Percentiles rank a stretch among this genome's conserved stretches.
These are phyloP conservation scores for Nixonia krombeini DNA, from an alignment of 1,140 invertebrate species.

Conservation along the genomic window DNA sequence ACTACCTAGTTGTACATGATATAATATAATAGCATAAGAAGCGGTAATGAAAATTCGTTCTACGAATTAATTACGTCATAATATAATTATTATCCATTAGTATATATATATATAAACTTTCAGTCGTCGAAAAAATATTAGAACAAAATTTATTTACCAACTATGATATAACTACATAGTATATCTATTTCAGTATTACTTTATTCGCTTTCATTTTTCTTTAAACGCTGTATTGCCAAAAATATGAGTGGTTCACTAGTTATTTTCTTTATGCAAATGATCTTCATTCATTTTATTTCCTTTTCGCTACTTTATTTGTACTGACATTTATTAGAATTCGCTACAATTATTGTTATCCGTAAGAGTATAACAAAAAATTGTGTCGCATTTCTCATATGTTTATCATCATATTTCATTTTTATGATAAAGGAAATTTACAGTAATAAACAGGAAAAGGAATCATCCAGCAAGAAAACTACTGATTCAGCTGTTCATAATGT, in stretches of 20 bases:
- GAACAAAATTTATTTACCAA: slow-evolving; percentile 60
- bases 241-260: slow-evolving; percentile 59
- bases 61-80: slow-evolving; percentile 61
- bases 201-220: slow-evolving; percentile 48
- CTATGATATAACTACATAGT: too few species aligned
- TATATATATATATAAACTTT: slow-evolving; percentile 57
- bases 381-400: slow-evolving; percentile 9
- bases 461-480: too few species aligned
- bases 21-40: slow-evolving; percentile 60
- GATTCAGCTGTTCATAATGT: too few species aligned
- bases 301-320: slow-evolving; percentile 64
- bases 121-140: slow-evolving; percentile 66
- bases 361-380: slow-evolving; percentile 36
- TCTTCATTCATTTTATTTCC: slow-evolving; percentile 25
- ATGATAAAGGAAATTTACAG: too few species aligned
- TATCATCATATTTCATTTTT: too few species aligned
- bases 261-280: slow-evolving; percentile 50
- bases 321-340: slow-evolving; percentile 66
- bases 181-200: slow-evolving; percentile 49
- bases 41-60: slow-evolving; percentile 67
- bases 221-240: slow-evolving; percentile 65
- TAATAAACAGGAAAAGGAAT: too few species aligned
- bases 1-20: slow-evolving; percentile 54
- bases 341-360: slow-evolving; percentile 44
- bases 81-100: slow-evolving; percentile 56